phyloP scores from a whole-genome alignment of 2,797 vertebrate species.

The Micromesistius poutassou region DNA sequence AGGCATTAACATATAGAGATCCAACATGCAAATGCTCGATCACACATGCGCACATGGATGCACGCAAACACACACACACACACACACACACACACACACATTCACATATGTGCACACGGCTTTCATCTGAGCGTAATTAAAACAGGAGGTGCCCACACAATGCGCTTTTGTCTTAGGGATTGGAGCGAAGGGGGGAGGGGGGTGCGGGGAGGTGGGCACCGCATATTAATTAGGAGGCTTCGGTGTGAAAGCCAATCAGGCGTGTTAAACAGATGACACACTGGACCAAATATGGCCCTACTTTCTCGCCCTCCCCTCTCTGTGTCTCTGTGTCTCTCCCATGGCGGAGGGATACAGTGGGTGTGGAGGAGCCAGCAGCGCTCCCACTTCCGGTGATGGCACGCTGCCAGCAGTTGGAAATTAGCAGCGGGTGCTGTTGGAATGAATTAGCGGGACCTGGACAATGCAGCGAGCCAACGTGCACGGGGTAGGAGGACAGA shows the following conservation, averaged over 20 bases:
- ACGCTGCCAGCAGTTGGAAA: conserved; percentile 62
- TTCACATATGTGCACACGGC: conserved; percentile 42
- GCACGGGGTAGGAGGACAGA: background rate
- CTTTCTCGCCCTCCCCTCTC: conserved; percentile 50
- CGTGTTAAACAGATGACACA: conserved; percentile 73
- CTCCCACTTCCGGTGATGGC: conserved; percentile 59
- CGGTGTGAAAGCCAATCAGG: conserved; percentile 70
- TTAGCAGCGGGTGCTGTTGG: conserved; percentile 61
- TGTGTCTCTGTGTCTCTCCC: conserved; percentile 50
- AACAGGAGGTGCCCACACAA: conserved; percentile 77
- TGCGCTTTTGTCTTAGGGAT: conserved; percentile 77
- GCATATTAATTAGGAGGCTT: conserved; percentile 76
- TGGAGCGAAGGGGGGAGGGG: conserved; percentile 33
- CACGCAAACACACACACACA: conserved; percentile 30
- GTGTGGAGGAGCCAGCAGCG: conserved; percentile 15
- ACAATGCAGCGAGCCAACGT: conserved; percentile 55
- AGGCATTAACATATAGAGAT: conserved; percentile 35
- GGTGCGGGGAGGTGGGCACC: conserved; percentile 26
- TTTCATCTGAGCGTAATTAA: conserved; percentile 74
- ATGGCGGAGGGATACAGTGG: conserved; percentile 65
- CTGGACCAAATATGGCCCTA: conserved; percentile 69
- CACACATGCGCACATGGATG: conserved; percentile 21
- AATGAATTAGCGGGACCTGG: conserved; percentile 58
- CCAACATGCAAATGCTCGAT: background rate
- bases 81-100: conserved; percentile 29